Conservation (phyloP, 2,113 vertebrate species). For the Chaetodon trifascialis region DNA sequence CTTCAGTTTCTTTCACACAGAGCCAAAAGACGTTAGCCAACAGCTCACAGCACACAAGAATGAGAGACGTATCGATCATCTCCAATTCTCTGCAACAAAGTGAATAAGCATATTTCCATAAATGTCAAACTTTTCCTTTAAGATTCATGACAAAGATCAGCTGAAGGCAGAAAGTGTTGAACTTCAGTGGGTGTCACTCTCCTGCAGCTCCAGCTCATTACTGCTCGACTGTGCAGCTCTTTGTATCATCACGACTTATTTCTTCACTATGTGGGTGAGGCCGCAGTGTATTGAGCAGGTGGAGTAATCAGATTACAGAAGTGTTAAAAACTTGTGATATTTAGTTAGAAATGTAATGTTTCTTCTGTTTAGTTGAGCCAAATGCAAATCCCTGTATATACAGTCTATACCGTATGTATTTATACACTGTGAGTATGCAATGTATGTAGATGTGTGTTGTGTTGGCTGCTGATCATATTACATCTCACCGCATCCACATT, state of each 20-base stretch:
- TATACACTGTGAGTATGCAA: background rate
- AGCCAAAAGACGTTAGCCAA: background rate
- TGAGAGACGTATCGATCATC: background rate
- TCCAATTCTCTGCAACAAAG: background rate
- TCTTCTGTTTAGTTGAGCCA: background rate
- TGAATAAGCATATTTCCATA: background rate
- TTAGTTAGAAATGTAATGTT: background rate
- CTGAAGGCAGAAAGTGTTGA: background rate
- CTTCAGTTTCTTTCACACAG: background rate
- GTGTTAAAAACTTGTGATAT: background rate
- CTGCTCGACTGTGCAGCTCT: no score
- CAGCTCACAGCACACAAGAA: background rate
- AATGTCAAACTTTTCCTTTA: background rate
- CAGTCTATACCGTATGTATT: background rate
- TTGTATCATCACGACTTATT: background rate
- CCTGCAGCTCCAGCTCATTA: background rate
- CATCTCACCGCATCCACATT: background rate
- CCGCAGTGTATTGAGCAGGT: background rate
- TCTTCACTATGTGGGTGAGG: background rate
- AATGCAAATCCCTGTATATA: background rate
- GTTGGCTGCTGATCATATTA: background rate
- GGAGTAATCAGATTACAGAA: background rate
- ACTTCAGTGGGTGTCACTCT: background rate
- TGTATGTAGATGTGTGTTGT: background rate
- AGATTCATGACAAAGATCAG: background rate